Evolutionary conservation across 2,888 invertebrate genomes (phyloP).

Genomic region (Watsonalla binaria): DNA sequence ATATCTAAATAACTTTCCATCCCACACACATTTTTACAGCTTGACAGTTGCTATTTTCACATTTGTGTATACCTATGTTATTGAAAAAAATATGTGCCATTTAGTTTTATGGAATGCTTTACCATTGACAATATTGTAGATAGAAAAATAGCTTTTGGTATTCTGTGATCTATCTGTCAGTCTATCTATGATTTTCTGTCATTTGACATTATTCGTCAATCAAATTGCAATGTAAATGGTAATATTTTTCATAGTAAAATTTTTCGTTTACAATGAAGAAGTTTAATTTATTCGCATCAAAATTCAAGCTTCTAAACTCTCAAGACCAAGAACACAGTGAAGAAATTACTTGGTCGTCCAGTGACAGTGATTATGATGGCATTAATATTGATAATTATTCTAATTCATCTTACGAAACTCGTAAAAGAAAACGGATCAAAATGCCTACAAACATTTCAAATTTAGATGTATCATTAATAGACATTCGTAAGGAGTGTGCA

Average conservation of each 20-base stretch:
- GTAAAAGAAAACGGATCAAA: slow-evolving; percentile 54
- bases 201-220: too few relatives aligned
- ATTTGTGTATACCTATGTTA: too few relatives aligned
- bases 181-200: too few relatives aligned
- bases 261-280: slow-evolving; percentile 34
- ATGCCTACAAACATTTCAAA: slow-evolving; percentile 41
- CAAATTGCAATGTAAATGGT: too few relatives aligned
- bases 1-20: too few relatives aligned
- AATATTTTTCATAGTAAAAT: not conserved
- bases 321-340: slow-evolving; percentile 58
- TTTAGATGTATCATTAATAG: slow-evolving; percentile 45
- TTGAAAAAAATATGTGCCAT: too few relatives aligned
- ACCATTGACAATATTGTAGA: too few relatives aligned
- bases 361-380: slow-evolving; percentile 59
- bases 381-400: slow-evolving; percentile 21
- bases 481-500: slow-evolving; percentile 23
- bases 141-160: too few relatives aligned
- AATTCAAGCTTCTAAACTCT: slow-evolving; percentile 52
- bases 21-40: too few relatives aligned
- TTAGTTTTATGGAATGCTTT: too few relatives aligned
- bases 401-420: slow-evolving; percentile 15
- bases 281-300: slow-evolving; percentile 43
- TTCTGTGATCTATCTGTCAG: too few relatives aligned
- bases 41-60: too few relatives aligned
- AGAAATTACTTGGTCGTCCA: slow-evolving; percentile 61